These are phyloP conservation scores for Pseudolaguvia tuberculata DNA, from an alignment of 2,113 vertebrate species.

Conservation along the genomic window DNA sequence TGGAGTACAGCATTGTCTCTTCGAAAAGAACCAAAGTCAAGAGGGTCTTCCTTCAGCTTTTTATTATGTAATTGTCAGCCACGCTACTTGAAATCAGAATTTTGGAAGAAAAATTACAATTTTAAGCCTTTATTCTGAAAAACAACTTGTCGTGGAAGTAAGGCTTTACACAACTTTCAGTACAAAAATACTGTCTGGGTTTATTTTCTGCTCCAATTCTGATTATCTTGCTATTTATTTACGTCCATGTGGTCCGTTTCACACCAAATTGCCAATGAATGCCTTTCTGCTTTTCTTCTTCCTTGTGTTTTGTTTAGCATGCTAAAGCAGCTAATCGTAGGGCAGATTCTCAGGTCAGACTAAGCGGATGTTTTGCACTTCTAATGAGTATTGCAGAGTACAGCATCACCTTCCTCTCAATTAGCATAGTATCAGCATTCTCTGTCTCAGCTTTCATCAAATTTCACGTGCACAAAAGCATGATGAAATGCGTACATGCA, in stretches of 20 bases:
- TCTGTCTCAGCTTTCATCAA: constrained; percentile 14
- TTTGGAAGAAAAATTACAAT: background rate
- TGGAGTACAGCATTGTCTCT: constrained; percentile 41
- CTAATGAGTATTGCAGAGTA: constrained; percentile 33
- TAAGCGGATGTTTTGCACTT: constrained; percentile 57
- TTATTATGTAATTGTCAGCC: constrained; percentile 30
- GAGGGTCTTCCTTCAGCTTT: constrained; percentile 45
- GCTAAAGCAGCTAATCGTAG: constrained; percentile 14
- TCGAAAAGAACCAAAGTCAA: constrained; percentile 49
- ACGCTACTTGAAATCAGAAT: constrained; percentile 37
- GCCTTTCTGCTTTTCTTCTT: background rate
- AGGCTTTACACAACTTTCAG: background rate
- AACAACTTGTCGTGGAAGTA: background rate
- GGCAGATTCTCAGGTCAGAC: constrained; percentile 52
- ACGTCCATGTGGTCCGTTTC: background rate
- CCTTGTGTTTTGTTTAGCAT: background rate
- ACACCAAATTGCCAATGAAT: background rate
- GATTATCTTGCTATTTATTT: background rate
- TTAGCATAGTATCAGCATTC: constrained; percentile 35
- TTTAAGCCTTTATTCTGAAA: background rate
- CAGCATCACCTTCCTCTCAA: constrained; percentile 32
- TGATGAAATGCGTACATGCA: constrained; percentile 23
- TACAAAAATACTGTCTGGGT: background rate
- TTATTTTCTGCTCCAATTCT: background rate
- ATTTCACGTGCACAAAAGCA: constrained; percentile 12